Base-by-base conservation (phyloP, 2,888 invertebrate species). In the Andricus curvator region DNA sequence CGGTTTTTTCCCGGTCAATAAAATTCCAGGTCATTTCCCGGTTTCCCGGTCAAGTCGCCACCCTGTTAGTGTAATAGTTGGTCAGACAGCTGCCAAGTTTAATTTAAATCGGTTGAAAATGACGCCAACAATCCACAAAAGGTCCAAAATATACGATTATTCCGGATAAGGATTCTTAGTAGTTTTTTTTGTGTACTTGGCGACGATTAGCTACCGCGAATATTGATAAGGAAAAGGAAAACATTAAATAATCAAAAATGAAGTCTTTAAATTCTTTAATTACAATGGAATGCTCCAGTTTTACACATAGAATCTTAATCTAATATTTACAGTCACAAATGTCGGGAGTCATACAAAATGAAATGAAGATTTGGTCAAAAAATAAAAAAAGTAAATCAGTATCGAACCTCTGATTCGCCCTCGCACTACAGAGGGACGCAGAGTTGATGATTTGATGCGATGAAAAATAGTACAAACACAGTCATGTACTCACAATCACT, bases 381-480 rank as follows among this genome's bases (percentile, higher is more conserved):
- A 80, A 74, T 77, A 66, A 48, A 60, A 22, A 74, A 77, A 13
- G 44, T 78, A 60, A 79, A 78, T 67, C 81, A 77, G 64, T 80
- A 83, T 82, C 85, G 83, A 82, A 85, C 86, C 87, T 87, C 86
- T 85, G 81, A 85, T 83, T 85, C 87, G 84, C 84, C 87, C 87
- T 87, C 87, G 86, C 87, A 82, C 81, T 81, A 83, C 83, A 85
- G 86, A 86, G 86, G 87, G 85, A 85, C 86, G 86, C 78, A 85
- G 86, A 87, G 87, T 84, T 83, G 62, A 62, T 62, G 62, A 62
- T 62, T 62, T 62, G 6, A 62, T 25, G 25, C 13, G 25, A 62
- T 62, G 62, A 62, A 62, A 15, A 56, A 62, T 3, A 25, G 15
- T 62, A 62, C 25, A 25, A 62, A 29, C 62, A 62, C 62, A 62